Percentiles rank a stretch among this genome's conserved stretches.
phyloP scores from a whole-genome alignment of 1,140 invertebrate genomes.

The Hylaeus anthracinus region DNA sequence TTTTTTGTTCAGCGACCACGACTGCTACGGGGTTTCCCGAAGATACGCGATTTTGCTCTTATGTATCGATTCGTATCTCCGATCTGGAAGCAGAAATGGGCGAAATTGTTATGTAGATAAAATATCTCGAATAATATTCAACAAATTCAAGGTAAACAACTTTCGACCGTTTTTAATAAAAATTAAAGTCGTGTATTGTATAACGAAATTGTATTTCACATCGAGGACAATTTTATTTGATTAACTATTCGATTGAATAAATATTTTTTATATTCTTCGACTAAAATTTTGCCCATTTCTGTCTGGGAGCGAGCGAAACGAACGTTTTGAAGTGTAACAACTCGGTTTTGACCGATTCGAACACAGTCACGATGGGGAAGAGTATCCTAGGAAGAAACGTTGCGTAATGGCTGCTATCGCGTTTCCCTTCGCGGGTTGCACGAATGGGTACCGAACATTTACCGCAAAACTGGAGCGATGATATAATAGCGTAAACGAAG shows the following conservation, averaged over 20 bases:
- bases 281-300: too few relatives aligned
- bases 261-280: too few relatives aligned
- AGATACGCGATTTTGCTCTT: neutral
- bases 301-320: slow-evolving; percentile 1
- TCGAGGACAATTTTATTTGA: too few relatives aligned
- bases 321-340: slow-evolving; percentile 5
- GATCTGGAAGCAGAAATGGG: too few relatives aligned
- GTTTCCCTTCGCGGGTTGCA: slow-evolving; percentile 19
- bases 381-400: slow-evolving; percentile 1
- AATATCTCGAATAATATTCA: too few relatives aligned
- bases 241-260: too few relatives aligned
- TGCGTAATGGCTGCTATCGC: slow-evolving; percentile 4
- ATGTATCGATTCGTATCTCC: neutral
- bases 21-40: neutral
- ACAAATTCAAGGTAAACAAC: too few relatives aligned
- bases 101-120: too few relatives aligned
- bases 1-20: neutral
- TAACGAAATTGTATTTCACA: too few relatives aligned
- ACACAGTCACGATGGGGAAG: neutral
- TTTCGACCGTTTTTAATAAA: too few relatives aligned
- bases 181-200: too few relatives aligned
- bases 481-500: slow-evolving; percentile 14
- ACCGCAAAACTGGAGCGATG: slow-evolving; percentile 14
- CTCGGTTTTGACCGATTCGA: slow-evolving; percentile 14
- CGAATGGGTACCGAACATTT: slow-evolving; percentile 1